Base-by-base conservation (phyloP, 2,888 invertebrate species). In the Schrankia costaestrigalis region DNA sequence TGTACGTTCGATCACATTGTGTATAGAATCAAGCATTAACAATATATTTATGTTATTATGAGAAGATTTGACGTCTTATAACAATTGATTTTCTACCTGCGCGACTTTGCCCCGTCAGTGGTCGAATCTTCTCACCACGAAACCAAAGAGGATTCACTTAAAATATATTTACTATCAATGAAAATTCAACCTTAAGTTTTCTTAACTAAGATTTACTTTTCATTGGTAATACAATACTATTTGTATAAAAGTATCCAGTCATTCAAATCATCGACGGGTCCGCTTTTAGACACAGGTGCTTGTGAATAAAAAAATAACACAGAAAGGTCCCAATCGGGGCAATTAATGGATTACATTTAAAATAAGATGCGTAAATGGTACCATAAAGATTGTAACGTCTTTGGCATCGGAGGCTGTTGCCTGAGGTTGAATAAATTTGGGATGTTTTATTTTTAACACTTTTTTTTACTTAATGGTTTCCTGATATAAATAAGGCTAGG, bases 41-140 rank as follows among this genome's bases (percentile, higher is more conserved):
- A 59, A 61, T 61, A 64, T 61, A 66, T 70, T 71, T 58, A 58
- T 64, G 51, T 63, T 63, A 67, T 64, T 71, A 67, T 62, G 59
- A 62, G 60, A 45, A 52, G 47, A 55, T 55, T 60, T 64, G 62
- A 64, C 67, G 57, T 63, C 45, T 56, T 70, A 68, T 70, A 78
- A 79, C 81, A 80, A 82, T 79, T 71, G 77, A 76, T 78, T 79
- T 78, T 74, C 72, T 84, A 84, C 84, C 84, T 84, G 84, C 75
- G 60, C 59, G 62, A 63, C 55, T 46, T 53, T 58, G 55, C 46
- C 61, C 58, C 70, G 77, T 73, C 77, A 69, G 75, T 71, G 68
- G 66, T 60, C 64, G 63, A 67, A 70, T 76, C 75, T 72, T 77
- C 76, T 77, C 76, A 73, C 77, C 76, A 71, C 60, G 43, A 35